Base-by-base conservation (phyloP, 2,888 invertebrate species). In the Eubasilissa splendida region DNA sequence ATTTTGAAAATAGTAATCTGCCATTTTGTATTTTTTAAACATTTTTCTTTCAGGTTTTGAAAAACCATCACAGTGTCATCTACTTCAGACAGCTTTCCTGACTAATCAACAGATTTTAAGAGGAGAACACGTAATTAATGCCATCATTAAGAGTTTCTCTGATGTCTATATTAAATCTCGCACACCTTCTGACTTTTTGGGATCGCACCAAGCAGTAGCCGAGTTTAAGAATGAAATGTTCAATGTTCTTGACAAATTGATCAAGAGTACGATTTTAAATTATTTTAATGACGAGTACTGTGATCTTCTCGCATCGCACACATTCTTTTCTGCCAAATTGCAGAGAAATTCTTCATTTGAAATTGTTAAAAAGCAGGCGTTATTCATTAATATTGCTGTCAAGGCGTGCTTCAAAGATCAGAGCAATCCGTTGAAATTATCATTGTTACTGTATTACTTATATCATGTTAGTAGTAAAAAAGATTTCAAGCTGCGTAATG, bases 121-220 rank as follows among this genome's bases (percentile, higher is more conserved):
- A 73, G 95, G 94, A 0, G 90, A 92, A 75, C 86, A 90, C 0
- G 86, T 89, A n/a, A 85, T 86, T 11, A 87, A 88, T n/a, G 93
- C 95, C 0, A 88, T 95, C 80, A 84, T 87, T 3, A 91, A 90
- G 74, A 91, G 93, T 80, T 93, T 93, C 84, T 87, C 91, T 0
- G 94, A 95, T 85, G 92, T 95, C 12, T 95, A 95, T 85, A 91
- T 93, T 4, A 92, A 92, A 84, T 89, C 92, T 0, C 88, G 91
- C 84, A 88, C 88, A 9, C 84, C 87, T 9, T 85, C 84, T 4
- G 90, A 91, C 79, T 88, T 89, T 3, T 85, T 81, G n/a, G 71
- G 86, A 63, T 86, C 85, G 11, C 90, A 87, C 81, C 87, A 88
- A 63, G 89, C 92, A 10, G 85, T 92, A 4, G 88, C 89, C 4